Percentiles rank a stretch among this genome's conserved stretches.
Conservation (phyloP, 2,113 vertebrate genomes). For the Ploceus nigricollis region DNA sequence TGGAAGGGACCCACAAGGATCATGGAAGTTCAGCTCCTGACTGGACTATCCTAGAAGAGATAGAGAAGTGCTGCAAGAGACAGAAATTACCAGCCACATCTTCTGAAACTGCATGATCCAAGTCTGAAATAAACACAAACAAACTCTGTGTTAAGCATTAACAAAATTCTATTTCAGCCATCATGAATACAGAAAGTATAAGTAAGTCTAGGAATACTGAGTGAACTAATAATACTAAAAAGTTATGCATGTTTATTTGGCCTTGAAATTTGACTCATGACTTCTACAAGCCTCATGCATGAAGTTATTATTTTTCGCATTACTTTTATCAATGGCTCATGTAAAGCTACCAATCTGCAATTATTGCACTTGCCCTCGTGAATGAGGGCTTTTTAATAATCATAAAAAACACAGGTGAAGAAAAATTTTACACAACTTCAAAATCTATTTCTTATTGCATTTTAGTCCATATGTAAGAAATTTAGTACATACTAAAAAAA, state of each 20-base stretch:
- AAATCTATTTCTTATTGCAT: not conserved
- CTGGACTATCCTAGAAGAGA: not conserved
- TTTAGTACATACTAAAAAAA: not conserved
- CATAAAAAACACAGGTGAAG: rapidly evolving
- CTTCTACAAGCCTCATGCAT: not conserved
- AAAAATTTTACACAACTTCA: not conserved
- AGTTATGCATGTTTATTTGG: not conserved
- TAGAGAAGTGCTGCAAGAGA: not conserved
- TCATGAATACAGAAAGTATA: not conserved
- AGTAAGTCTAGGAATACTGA: not conserved
- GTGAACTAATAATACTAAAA: not conserved
- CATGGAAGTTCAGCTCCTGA: not conserved
- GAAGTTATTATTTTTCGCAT: not conserved
- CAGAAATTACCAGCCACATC: conserved; percentile 77
- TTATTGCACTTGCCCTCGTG: not conserved
- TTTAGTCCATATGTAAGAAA: not conserved
- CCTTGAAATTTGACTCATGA: not conserved
- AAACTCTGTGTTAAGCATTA: not conserved
- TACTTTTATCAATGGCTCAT: not conserved
- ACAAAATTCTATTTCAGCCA: not conserved
- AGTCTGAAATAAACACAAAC: conserved; percentile 71
- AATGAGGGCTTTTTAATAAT: not conserved
- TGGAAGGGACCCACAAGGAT: not conserved
- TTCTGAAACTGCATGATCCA: conserved; percentile 80
- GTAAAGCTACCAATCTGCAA: not conserved